Evolutionary conservation across 2,888 invertebrate genomes (phyloP).

Genomic region (Agelastica alni): DNA sequence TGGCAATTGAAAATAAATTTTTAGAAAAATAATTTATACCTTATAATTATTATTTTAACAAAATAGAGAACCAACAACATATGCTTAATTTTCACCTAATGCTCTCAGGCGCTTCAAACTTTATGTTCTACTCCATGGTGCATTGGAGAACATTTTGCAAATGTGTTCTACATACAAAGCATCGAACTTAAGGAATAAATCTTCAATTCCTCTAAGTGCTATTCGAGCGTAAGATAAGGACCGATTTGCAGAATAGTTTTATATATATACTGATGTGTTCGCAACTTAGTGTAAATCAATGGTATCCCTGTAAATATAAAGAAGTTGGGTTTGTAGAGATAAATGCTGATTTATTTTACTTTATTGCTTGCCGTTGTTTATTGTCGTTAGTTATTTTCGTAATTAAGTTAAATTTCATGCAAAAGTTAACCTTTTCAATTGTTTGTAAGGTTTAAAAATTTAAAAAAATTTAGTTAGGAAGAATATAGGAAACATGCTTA

Average conservation of each 20-base stretch:
- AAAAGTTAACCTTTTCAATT: too few relatives aligned
- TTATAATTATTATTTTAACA: too few relatives aligned
- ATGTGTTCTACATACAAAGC: constrained; percentile 25
- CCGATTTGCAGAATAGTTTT: constrained; percentile 28
- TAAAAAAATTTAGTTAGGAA: not conserved
- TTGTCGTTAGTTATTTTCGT: not conserved
- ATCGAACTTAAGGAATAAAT: constrained; percentile 23
- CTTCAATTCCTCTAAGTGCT: constrained; percentile 26
- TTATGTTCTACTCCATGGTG: constrained; percentile 1
- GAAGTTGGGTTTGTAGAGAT: constrained; percentile 17
- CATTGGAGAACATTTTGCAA: constrained; percentile 14
- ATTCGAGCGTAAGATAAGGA: constrained; percentile 26
- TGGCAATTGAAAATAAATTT: too few relatives aligned
- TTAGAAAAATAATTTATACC: too few relatives aligned
- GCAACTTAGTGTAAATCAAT: constrained; percentile 29
- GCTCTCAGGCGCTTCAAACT: not conserved
- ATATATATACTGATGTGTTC: constrained; percentile 29
- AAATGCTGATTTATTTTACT: constrained; percentile 21
- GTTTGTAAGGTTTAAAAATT: too few relatives aligned
- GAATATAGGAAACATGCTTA: not conserved
- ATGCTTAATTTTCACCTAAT: too few relatives aligned
- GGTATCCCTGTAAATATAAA: constrained; percentile 6
- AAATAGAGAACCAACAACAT: too few relatives aligned
- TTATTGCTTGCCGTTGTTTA: constrained; percentile 4
- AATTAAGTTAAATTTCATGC: too few relatives aligned